Evolutionary conservation across 2,888 invertebrate genomes (phyloP), one percentile per base, ranked within the genome.

Genomic region (Dicranocentrus wangi): DNA sequence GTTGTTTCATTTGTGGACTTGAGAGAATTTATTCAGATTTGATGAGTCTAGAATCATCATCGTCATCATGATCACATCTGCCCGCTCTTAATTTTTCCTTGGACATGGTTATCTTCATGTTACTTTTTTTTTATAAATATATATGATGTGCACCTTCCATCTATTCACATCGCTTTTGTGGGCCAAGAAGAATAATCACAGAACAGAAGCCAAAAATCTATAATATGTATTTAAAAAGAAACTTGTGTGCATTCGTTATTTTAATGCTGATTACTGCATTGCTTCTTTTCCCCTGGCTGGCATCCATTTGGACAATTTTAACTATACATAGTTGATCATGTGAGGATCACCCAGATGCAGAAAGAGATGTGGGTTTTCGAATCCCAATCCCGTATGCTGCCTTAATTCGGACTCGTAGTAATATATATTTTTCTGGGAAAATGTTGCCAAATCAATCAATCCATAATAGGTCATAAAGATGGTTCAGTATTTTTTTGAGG

Each of bases 371-470:
- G 32, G n/a, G n/a, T 32, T 32, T 32, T 32, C 10, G 10, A 7
- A 32, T 10, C 10, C 32, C 32, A 10, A 32, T 32, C 32, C 10
- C 5, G 32, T 10, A 3, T 7, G 10, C 32, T 32, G 10, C 32
- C 32, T 32, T 3, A 32, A 32, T 32, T 32, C 5, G 3, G 32
- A 32, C 5, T 32, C 10, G 32, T 15, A 69, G 47, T 69, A 53
- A 32, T 32, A 32, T 69, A 39, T 32, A 69, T 27, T 39, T 53
- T 53, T 39, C 55, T 55, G 69, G n/a, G n/a, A 55, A 69, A 69
- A 55, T 39, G 15, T 53, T 69, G 69, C 69, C 69, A 69, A 69
- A 69, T 69, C 32, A 69, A 69, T 69, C 28, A 43, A 69, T 69
- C 53, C 53, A 47, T 47, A 15, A 47, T 10, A 8, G 7, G 13